Evolutionary conservation across 1,140 invertebrate genomes (phyloP).

Genomic region (Neelides sp.): DNA sequence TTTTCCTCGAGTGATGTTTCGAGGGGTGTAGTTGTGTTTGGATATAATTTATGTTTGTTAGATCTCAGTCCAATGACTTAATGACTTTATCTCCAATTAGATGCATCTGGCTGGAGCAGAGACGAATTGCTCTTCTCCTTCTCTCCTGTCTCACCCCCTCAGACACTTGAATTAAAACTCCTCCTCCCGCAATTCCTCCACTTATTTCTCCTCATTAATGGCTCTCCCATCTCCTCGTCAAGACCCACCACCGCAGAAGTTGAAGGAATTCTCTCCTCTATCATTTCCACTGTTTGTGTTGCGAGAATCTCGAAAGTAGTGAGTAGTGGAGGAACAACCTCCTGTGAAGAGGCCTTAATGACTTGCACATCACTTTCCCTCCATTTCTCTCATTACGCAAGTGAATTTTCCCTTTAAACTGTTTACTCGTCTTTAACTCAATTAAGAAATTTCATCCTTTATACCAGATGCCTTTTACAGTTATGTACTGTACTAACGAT

Average conservation of each 20-base stretch:
- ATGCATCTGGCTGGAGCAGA: conserved; percentile 22
- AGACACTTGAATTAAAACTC: background rate
- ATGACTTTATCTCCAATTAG: conserved; percentile 28
- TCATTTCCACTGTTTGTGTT: background rate
- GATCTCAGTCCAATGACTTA: conserved; percentile 21
- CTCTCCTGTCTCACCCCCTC: background rate
- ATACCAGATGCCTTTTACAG: too few species aligned
- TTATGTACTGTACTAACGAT: too few species aligned
- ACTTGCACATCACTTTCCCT: too few species aligned
- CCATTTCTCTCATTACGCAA: too few species aligned
- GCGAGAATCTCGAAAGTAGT: too few species aligned
- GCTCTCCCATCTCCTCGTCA: background rate
- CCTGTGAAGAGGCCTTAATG: too few species aligned
- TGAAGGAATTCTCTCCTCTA: background rate
- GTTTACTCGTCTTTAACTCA: too few species aligned
- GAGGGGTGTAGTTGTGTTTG: too few species aligned
- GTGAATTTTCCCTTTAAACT: too few species aligned
- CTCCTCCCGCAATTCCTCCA: background rate
- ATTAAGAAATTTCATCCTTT: too few species aligned
- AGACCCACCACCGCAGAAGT: background rate
- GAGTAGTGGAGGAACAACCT: too few species aligned
- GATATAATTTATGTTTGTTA: conserved; percentile 20
- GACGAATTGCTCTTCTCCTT: conserved; percentile 17
- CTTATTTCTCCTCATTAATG: background rate
- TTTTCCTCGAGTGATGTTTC: too few species aligned